phyloP scores from a whole-genome alignment of 2,797 vertebrate genomes.

The Sebastes matsubarae region DNA sequence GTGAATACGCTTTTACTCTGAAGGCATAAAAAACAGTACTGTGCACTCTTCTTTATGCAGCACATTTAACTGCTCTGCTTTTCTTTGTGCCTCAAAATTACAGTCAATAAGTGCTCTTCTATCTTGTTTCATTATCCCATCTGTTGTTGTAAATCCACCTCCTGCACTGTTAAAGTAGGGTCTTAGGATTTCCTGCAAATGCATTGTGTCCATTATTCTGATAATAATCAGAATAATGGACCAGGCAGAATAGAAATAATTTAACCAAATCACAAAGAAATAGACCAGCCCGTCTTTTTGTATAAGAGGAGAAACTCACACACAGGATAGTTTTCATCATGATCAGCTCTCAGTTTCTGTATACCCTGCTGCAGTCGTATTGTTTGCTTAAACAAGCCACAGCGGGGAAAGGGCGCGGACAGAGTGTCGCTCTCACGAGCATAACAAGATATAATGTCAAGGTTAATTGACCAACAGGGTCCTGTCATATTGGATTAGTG shows the following conservation, averaged over 20 bases:
- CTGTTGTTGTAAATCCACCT: conserved; percentile 7
- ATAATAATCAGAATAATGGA: conserved; percentile 4
- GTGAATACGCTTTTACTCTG: not conserved
- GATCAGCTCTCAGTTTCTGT: not conserved
- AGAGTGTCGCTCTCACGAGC: conserved; percentile 53
- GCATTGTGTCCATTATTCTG: not conserved
- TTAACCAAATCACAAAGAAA: not conserved
- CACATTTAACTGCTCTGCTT: not conserved
- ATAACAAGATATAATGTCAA: conserved; percentile 78
- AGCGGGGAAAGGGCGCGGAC: conserved; percentile 41
- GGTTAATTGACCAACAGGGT: conserved; percentile 83
- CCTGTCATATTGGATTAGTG: conserved; percentile 78
- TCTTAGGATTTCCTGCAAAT: not conserved
- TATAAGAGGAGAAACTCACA: not conserved
- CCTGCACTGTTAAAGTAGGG: not conserved
- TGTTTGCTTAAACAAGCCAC: conserved; percentile 47
- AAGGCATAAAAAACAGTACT: not conserved
- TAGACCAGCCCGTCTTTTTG: not conserved
- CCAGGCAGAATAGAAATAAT: not conserved
- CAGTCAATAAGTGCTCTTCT: not conserved
- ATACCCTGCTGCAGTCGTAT: conserved; percentile 10
- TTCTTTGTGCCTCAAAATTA: not conserved
- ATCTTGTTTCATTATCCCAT: not conserved
- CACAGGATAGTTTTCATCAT: not conserved
- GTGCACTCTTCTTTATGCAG: not conserved